Evolutionary conservation across 2,888 invertebrate genomes (phyloP), one percentile per base, ranked within the genome.

Genomic region (Tetropium fuscum): DNA sequence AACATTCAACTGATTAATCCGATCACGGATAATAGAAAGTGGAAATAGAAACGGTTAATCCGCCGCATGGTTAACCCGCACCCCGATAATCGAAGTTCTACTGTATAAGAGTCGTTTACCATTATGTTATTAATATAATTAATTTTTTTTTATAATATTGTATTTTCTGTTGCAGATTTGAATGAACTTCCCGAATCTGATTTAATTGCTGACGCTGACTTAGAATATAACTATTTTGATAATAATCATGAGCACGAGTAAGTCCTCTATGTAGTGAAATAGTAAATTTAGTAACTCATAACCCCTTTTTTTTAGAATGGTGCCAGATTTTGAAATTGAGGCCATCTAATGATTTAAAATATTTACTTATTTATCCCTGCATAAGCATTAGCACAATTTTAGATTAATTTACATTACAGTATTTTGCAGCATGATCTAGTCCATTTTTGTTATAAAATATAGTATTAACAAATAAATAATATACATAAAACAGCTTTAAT

Each of bases 251-350:
- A 70, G 58, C 68, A 71, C 1, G 74, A 74, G 71, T 73, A 68
- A 72, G 72, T 73, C 58, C 20, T 15, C 3, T 44, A 61, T 60
- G 32, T 18, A 49, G 25, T 25, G 2, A 8, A 59, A 22, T n/a
- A 11, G 30, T 56, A n/a, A 47, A 27, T 16, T 7, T 56, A 43
- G 43, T 38, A 27, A 27, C n/a, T 11, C 3, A 34, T 18, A 30
- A 6, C 38, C 47, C 27, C 48, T 60, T 60, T 64, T 27, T 75
- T 76, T 38, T 61, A 78, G 77, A 22, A 66, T 74, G 53, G 70
- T 79, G 16, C 75, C 76, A 66, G 79, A 80, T 59, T 76, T 78
- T 60, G 79, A 79, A 68, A 77, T 80, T 70, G 80, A 79, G 64
- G 77, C 79, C 48, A 69, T 78, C 34, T 75, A 70, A 61, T 32